Percentiles rank a stretch among this genome's conserved stretches.
phyloP scores from a whole-genome alignment of 1,140 invertebrate genomes.

The Caenorhabditis elegans region WBcel235 BX284602.5:522501-523000 shows the following conservation, averaged over 20 bases:
- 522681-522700: conserved; percentile 45
- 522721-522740: conserved; percentile 46
- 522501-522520: too few relatives aligned
- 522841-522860: conserved; percentile 57
- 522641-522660: conserved; percentile 39
- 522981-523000: too few relatives aligned
- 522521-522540: too few relatives aligned
- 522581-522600: too few relatives aligned
- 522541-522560: too few relatives aligned
- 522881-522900: conserved; percentile 60
- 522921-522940: not conserved
- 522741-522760: conserved; percentile 66
- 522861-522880: conserved; percentile 61
- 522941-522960: not conserved
- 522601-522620: conserved; percentile 33
- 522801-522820: conserved; percentile 63
- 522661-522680: conserved; percentile 21
- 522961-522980: not conserved
- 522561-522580: too few relatives aligned
- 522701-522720: not conserved
- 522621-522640: conserved; percentile 29
- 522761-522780: conserved; percentile 62
- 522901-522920: conserved; percentile 52
- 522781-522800: conserved; percentile 59
- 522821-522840: conserved; percentile 55